phyloP scores from a whole-genome alignment of 2,888 invertebrate species.

The Sminthurinus aureus region DNA sequence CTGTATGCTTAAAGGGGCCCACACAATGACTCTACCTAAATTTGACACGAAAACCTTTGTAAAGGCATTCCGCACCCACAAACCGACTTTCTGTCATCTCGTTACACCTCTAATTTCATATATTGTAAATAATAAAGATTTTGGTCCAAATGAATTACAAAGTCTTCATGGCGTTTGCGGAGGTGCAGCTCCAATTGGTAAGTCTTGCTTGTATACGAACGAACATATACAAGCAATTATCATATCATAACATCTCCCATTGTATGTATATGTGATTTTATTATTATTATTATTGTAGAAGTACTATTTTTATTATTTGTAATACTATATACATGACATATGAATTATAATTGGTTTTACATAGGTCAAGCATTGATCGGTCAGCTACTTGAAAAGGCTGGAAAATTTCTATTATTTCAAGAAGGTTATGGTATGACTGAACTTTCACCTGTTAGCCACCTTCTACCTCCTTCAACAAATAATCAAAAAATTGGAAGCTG shows the following conservation, averaged over 20 bases:
- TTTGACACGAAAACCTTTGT: constrained; percentile 53
- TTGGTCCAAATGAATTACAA: constrained; percentile 73
- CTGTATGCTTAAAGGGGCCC: constrained; percentile 43
- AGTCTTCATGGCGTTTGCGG: constrained; percentile 71
- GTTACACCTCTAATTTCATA: constrained; percentile 82
- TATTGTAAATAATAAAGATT: constrained; percentile 74
- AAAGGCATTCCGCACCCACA: constrained; percentile 48
- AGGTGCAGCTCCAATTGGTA: constrained; percentile 70
- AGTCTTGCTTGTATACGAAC: neutral
- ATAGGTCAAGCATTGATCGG: constrained; percentile 66
- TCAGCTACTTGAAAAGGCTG: constrained; percentile 66
- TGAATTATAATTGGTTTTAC: too few relatives aligned
- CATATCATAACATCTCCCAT: neutral
- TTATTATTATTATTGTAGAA: neutral
- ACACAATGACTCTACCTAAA: constrained; percentile 49
- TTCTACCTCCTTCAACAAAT: constrained; percentile 36
- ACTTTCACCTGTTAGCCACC: constrained; percentile 62
- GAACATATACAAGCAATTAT: neutral
- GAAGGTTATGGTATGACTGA: constrained; percentile 75
- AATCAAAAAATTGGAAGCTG: constrained; percentile 52
- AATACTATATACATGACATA: neutral
- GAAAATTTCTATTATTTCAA: constrained; percentile 51
- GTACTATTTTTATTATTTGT: neutral
- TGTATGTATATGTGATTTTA: neutral
- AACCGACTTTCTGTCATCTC: constrained; percentile 63